A percentile compares a stretch with the other conserved stretches of the same genome.
Conservation (phyloP, 1,140 invertebrate genomes). For the Dendroctonus valens region DNA sequence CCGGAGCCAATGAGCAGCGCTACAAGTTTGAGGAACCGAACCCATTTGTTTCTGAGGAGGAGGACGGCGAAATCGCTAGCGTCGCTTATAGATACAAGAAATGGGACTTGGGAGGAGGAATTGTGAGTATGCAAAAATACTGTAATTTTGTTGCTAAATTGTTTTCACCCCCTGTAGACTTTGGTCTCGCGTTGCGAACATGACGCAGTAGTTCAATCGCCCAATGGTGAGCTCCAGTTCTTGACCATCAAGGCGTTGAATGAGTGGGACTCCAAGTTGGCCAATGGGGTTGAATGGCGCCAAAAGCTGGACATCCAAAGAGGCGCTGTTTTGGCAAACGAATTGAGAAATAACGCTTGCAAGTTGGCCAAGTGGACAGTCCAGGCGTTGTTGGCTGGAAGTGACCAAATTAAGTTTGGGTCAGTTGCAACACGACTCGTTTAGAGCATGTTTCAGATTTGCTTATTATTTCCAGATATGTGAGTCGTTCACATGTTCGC, state of each 20-base stretch:
- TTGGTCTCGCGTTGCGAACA: conserved; percentile 94
- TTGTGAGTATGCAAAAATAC: conserved; percentile 57
- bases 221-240: conserved; percentile 90
- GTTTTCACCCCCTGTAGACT: conserved; percentile 44
- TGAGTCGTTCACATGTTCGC: conserved; percentile 87
- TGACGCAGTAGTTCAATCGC: conserved; percentile 89
- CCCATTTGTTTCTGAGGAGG: conserved; percentile 92
- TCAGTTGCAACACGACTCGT: not conserved
- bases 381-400: conserved; percentile 92
- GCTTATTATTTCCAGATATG: conserved; percentile 60
- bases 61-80: conserved; percentile 90
- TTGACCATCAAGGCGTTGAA: conserved; percentile 97
- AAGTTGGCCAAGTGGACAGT: conserved; percentile 99
- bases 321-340: conserved; percentile 97
- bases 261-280: conserved; percentile 96
- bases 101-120: conserved; percentile 93
- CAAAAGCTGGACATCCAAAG: conserved; percentile 96
- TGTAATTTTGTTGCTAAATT: conserved; percentile 1
- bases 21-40: conserved; percentile 90
- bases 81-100: conserved; percentile 97
- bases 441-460: not conserved
- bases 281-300: conserved; percentile 97
- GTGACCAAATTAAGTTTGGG: conserved; percentile 97
- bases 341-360: conserved; percentile 97
- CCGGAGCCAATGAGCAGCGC: conserved; percentile 70